Evolutionary conservation across 2,797 vertebrate species (phyloP).

Genomic region (Neomorphus geoffroyi): DNA sequence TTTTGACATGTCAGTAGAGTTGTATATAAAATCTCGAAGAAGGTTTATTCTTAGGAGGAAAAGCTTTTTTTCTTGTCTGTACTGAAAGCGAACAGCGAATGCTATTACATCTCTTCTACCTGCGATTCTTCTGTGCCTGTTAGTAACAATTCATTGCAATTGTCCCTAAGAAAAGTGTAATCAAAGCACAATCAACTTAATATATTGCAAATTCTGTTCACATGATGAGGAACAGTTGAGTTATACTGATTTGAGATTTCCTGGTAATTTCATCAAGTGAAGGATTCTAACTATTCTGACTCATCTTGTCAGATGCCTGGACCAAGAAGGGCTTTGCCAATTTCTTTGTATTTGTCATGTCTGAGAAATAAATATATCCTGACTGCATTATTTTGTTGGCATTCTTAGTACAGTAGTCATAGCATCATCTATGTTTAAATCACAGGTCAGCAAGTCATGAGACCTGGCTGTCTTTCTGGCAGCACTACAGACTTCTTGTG

Average conservation of each 20-base stretch:
- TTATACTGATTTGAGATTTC: slow-evolving; percentile 15
- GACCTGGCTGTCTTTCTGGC: slow-evolving; percentile 9
- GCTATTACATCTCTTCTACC: background rate
- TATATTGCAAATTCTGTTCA: background rate
- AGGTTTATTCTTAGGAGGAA: background rate
- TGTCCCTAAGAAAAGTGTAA: background rate
- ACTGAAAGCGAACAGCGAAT: background rate
- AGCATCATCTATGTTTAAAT: background rate
- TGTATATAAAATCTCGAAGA: background rate
- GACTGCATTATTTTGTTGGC: slow-evolving; percentile 28
- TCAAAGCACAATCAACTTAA: background rate
- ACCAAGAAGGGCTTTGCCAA: background rate
- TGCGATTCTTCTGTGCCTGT: background rate
- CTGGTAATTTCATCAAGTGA: slow-evolving; percentile 11
- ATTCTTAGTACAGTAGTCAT: background rate
- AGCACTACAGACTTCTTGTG: background rate
- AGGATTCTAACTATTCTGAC: slow-evolving; percentile 24
- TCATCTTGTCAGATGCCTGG: background rate
- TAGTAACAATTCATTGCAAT: background rate
- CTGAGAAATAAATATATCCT: slow-evolving; percentile 25
- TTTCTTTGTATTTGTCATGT: slow-evolving; percentile 34
- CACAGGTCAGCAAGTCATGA: slow-evolving; percentile 38
- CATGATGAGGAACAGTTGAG: background rate
- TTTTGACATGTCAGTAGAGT: background rate
- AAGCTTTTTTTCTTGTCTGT: background rate